Evolutionary conservation across 1,140 invertebrate genomes (phyloP), one percentile per base, ranked within the genome.

Genomic region (Frieseomelitta varia): DNA sequence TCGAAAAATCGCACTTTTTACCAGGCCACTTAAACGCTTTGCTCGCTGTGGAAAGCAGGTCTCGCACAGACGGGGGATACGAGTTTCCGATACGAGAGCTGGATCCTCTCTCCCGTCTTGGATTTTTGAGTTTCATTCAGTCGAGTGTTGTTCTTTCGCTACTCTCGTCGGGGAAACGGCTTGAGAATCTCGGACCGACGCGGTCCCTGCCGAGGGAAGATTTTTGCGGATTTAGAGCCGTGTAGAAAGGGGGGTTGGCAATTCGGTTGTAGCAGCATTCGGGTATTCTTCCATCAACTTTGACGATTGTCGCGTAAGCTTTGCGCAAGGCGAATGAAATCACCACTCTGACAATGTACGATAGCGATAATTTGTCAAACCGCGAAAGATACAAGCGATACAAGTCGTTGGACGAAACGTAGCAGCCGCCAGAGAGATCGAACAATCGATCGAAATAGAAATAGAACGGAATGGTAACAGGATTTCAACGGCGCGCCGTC

Each of bases 1-100:
- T 89, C 85, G 87, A 89, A 88, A 88, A 89, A 85, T 84, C 39
- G n/a, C 27, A 89, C 68, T 89, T 85, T 89, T 86, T 88, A 85
- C 80, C 17, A 39, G 21, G 21, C 39, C 69, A 74, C 76, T 73
- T 81, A 71, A 68, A 21, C 19, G 19, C 55, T 15, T 65, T 65
- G n/a, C 63, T 30, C n/a, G n/a, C 30, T 21, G 68, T 79, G 74
- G 63, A 81, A 47, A 87, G 84, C 87, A 88, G 87, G 87, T 88
- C 86, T 76, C 78, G 74, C 39, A 47, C 56, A 47, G 74, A 77
- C 58, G 6, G 39, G 39, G 58, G 74, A 61, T 80, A 21, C 30
- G 30, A 10, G 19, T 55, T 58, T 27, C 27, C 11, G 55, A 56
- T 55, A 76, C 80, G 61, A 72, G 68, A 72, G 79, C 55, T 47